Base-by-base conservation (phyloP, 2,113 vertebrate genomes). In the Cyprinodon brontotheroides region DNA sequence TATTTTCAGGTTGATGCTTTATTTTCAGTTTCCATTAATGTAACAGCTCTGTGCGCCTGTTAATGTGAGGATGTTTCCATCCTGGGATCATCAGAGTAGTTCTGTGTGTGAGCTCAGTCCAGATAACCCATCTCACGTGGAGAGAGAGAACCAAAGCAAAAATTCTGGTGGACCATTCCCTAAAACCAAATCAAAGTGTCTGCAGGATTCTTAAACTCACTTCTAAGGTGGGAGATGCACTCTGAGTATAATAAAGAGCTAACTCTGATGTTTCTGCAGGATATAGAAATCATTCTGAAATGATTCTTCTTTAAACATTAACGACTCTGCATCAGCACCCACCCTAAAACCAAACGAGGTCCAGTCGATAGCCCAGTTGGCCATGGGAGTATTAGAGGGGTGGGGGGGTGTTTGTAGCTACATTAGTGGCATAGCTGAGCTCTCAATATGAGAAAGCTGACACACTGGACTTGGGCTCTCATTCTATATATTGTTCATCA, bases 391-490 rank as follows among this genome's bases (percentile, higher is more conserved):
- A 85, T 77, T 71, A 78, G 79, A 61, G 77, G 71, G 70, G 80
- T 17, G 41, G 61, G 45, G 68, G 78, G 83, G 75, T 36, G 50
- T 66, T 40, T 79, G 84, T 85, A 91, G 96, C 96, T 96, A 97
- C 96, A 97, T 95, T 95, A 96, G 95, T 97, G 98, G 96, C 97
- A 98, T 97, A 97, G 97, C 96, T 96, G 95, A 98, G 97, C 97
- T 99, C 98, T 99, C 98, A 99, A 99, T 99, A 99, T 99, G 98
- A 99, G 98, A 99, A 99, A 97, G 96, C 97, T 96, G 96, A 96
- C 97, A 96, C 95, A 96, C 97, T 97, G 96, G 96, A 97, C 95
- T 94, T 89, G 95, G 85, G 90, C 90, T 89, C 87, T 90, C 84
- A 10, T 87, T 90, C 89, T 62, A 81, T 88, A 88, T 86, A 88